Evolutionary conservation across 2,888 invertebrate species (phyloP).

Genomic region (Calliopum simillimum): DNA sequence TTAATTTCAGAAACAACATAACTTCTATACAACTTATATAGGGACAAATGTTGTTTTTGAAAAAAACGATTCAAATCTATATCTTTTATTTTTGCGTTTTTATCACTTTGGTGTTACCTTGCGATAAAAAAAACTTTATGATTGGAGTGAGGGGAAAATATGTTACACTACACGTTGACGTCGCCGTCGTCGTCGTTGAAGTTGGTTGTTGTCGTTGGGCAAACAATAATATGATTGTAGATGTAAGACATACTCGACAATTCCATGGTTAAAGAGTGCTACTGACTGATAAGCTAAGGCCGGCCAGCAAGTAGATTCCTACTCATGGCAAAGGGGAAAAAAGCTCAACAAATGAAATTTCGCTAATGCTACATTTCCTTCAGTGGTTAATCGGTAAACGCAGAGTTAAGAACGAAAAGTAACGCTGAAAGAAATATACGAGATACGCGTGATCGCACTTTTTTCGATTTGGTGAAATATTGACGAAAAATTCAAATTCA

Average conservation of each 20-base stretch:
- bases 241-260: conserved; percentile 27
- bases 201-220: conserved; percentile 20
- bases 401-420: conserved; percentile 54
- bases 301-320: conserved; percentile 4
- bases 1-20: too few relatives aligned
- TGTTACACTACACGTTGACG: too few relatives aligned
- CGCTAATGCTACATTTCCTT: conserved; percentile 33
- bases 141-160: too few relatives aligned
- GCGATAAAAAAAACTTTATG: too few relatives aligned
- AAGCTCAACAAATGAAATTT: conserved; percentile 40
- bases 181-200: too few relatives aligned
- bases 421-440: neutral
- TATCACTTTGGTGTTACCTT: too few relatives aligned
- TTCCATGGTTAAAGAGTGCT: conserved; percentile 3
- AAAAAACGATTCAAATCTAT: too few relatives aligned
- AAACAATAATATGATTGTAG: conserved; percentile 32
- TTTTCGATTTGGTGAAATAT: neutral
- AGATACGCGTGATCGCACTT: neutral
- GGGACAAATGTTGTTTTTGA: too few relatives aligned
- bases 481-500: conserved; percentile 12
- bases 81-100: too few relatives aligned
- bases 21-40: too few relatives aligned
- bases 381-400: conserved; percentile 60
- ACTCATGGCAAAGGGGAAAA: conserved; percentile 35
- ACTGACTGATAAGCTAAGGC: conserved; percentile 23